Conservation (phyloP, 64 coral and sea anemone genomes). For the Montipora capricornis region DNA sequence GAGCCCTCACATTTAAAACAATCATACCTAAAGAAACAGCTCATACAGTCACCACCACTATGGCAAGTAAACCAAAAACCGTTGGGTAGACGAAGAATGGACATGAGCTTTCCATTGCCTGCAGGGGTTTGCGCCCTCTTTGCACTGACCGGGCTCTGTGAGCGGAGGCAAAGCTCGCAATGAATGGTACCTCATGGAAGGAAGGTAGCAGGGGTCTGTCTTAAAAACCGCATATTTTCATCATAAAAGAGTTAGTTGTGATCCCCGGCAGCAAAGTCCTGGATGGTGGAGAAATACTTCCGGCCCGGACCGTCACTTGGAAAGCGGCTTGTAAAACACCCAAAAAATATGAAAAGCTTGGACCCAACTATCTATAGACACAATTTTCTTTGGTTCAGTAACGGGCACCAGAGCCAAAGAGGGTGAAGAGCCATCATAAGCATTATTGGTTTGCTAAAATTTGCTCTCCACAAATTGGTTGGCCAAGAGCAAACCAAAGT, state of each 20-base stretch:
- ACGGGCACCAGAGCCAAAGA: conserved; percentile 9
- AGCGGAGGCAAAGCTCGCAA: conserved; percentile 45
- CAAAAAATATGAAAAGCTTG: conserved; percentile 44
- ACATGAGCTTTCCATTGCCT: neutral
- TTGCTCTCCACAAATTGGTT: neutral
- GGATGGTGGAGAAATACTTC: too few relatives aligned
- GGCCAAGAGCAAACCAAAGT: conserved; percentile 62
- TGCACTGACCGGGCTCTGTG: too few relatives aligned
- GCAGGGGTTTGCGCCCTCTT: neutral
- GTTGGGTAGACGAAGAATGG: neutral
- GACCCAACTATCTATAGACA: neutral
- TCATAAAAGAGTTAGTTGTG: conserved; percentile 23
- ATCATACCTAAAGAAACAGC: conserved; percentile 43
- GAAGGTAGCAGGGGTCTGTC: conserved; percentile 19
- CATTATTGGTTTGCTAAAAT: conserved; percentile 8
- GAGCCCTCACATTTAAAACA: conserved; percentile 54
- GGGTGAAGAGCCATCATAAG: conserved; percentile 1
- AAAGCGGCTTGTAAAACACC: conserved; percentile 21
- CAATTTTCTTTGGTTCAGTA: conserved; percentile 15
- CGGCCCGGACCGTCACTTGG: too few relatives aligned
- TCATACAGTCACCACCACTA: conserved; percentile 44
- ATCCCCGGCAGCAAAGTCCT: conserved; percentile 41
- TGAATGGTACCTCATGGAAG: conserved; percentile 54
- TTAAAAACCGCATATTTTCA: conserved; percentile 24
- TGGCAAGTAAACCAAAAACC: conserved; percentile 51